Conservation (phyloP, 2,113 vertebrate genomes). For the Platichthys stellatus region DNA sequence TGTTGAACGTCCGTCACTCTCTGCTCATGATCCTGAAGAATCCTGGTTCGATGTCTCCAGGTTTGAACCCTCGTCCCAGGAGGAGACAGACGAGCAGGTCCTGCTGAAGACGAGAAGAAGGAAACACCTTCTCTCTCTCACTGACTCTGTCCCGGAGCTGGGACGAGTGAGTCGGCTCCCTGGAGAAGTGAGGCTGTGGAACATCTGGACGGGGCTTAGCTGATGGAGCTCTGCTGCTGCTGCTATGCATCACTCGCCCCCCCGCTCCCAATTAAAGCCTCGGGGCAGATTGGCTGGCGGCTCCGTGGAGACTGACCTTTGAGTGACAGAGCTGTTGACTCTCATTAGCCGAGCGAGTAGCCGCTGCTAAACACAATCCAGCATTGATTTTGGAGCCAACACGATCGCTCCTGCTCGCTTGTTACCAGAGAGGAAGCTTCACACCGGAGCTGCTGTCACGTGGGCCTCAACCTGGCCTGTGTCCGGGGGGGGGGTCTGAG, state of each 20-base stretch:
- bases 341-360: conserved; percentile 74
- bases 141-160: no score
- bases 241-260: conserved; percentile 27
- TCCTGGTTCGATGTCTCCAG: no score
- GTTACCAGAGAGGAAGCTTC: conserved; percentile 36
- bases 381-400: conserved; percentile 63
- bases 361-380: conserved; percentile 63
- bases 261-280: conserved; percentile 70
- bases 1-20: no score
- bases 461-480: neutral
- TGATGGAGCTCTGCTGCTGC: conserved; percentile 34
- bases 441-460: no score
- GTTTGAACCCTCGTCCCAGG: no score
- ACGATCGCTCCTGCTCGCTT: conserved; percentile 3
- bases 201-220: conserved; percentile 12
- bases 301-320: conserved; percentile 71
- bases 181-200: no score
- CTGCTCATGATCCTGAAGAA: no score
- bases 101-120: no score
- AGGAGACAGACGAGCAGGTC: no score
- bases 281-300: conserved; percentile 31
- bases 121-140: no score
- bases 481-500: neutral
- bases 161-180: no score
- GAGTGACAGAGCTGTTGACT: conserved; percentile 79